Base-by-base conservation (phyloP, 2,888 invertebrate genomes). In the Meiosimyza platycephala region DNA sequence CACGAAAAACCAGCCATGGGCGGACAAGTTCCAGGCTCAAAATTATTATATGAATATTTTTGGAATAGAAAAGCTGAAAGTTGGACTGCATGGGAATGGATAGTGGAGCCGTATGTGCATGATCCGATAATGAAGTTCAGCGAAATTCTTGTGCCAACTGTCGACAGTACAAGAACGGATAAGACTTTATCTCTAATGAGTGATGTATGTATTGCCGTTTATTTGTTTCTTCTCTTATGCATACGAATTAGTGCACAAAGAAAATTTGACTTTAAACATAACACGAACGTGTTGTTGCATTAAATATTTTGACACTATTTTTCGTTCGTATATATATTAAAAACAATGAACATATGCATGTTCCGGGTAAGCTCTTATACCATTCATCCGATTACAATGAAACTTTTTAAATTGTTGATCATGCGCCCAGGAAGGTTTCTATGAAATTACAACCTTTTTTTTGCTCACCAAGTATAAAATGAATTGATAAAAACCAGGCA, bases 1-100 rank as follows among this genome's bases (percentile, higher is more conserved):
- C 80, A 77, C 0, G 91, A 91, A 15, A 90, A 90, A 77, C 91
- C 90, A 74, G 93, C 93, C 3, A 89, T 90, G 3, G 79, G 88
- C 88, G 93, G 93, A 72, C 92, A 95, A 80, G 88, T 95, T 74
- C 97, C 97, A 0, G 90, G 90, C 77, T 88, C 89, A 3, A 92
- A 90, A 79, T 90, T 92, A 0, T 87, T 97, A 15, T 97, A 93
- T 85, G 96, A 97, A 80, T 97, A 96, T 85, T 93, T 91, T 82
- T 90, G 95, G 83, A 93, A 95, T 79, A 85, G 91, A 11, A 86
- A 90, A 13, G 88, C 90, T 3, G 89, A 89, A 80, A 88, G 89
- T 12, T 97, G 97, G 97, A 90, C 92, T 33, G 94, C 96, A 1
- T 97, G 97, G 97, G 91, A 92, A 77, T 92, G 92, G 90, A 86